These are phyloP conservation scores for Meiosimyza platycephala DNA, from an alignment of 2,888 invertebrate species.

Conservation along the genomic window DNA sequence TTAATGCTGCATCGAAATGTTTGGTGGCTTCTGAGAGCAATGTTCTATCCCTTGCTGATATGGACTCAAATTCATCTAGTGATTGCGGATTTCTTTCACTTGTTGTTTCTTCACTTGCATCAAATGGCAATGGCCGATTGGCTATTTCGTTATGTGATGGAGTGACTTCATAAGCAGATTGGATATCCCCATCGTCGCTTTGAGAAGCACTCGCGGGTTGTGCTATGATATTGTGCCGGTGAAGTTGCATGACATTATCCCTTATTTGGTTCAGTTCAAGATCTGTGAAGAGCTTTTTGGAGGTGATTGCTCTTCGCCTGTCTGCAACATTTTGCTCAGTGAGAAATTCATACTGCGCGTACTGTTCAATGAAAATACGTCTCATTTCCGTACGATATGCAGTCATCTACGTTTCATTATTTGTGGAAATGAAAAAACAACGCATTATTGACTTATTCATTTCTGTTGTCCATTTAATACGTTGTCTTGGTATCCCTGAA, in stretches of 20 bases:
- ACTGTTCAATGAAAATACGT: neutral
- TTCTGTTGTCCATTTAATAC: conserved; percentile 11
- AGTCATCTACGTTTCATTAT: neutral
- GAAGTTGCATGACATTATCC: neutral
- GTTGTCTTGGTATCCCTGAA: neutral
- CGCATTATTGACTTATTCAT: neutral
- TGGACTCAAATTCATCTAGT: too few relatives aligned
- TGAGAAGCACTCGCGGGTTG: too few relatives aligned
- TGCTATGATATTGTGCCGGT: too few relatives aligned
- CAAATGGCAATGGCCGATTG: too few relatives aligned
- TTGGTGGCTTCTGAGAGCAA: neutral
- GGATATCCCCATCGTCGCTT: too few relatives aligned
- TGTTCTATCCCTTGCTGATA: neutral
- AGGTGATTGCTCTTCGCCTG: neutral
- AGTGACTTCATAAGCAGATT: too few relatives aligned
- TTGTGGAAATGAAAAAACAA: neutral
- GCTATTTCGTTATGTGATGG: too few relatives aligned
- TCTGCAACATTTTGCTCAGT: conserved; percentile 17
- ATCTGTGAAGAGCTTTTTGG: neutral
- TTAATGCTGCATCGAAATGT: neutral
- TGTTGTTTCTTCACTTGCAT: too few relatives aligned
- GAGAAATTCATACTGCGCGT: neutral
- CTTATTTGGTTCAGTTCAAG: neutral
- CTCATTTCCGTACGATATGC: conserved; percentile 10
- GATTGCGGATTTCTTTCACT: too few relatives aligned